A percentile compares a stretch with the other conserved stretches of the same genome.
Evolutionary conservation across 2,888 invertebrate genomes (phyloP).

Genomic region (Pseudanteris insignis): DNA sequence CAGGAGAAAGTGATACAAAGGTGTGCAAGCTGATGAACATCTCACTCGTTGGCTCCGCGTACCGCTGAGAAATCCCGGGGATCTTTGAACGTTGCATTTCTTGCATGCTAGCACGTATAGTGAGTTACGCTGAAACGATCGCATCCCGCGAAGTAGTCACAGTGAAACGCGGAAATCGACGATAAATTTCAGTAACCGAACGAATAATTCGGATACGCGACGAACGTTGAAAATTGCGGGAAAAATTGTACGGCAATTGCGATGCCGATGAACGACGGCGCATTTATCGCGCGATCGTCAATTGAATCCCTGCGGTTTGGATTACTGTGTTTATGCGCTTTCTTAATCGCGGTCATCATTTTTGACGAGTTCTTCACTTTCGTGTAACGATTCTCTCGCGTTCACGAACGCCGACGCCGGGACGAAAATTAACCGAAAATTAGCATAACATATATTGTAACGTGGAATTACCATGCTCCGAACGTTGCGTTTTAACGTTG

Average conservation of each 20-base stretch:
- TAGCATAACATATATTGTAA: no score
- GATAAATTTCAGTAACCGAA: constrained; percentile 35
- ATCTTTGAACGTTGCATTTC: constrained; percentile 20
- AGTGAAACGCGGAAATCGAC: constrained; percentile 48
- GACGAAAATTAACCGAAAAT: no score
- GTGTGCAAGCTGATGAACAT: constrained; percentile 45
- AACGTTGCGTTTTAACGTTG: no score
- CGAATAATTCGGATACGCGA: constrained; percentile 20
- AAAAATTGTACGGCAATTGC: neutral
- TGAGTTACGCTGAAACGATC: no score
- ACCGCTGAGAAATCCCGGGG: constrained; percentile 37
- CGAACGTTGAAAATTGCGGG: constrained; percentile 10
- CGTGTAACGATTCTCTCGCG: no score
- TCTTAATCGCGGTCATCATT: constrained; percentile 1
- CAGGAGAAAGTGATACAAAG: constrained; percentile 56
- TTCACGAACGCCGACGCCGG: no score
- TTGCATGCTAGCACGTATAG: constrained; percentile 6
- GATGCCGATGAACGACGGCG: neutral
- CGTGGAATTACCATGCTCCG: no score
- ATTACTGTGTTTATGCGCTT: constrained; percentile 5
- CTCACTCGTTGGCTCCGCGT: constrained; percentile 40
- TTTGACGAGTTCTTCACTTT: no score
- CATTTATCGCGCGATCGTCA: neutral
- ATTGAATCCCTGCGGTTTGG: neutral
- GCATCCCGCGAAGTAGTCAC: constrained; percentile 37